A percentile compares a stretch with the other conserved stretches of the same genome.
Evolutionary conservation across 1,140 invertebrate species (phyloP).

Genomic region (Zaprionus gabonicus): DNA sequence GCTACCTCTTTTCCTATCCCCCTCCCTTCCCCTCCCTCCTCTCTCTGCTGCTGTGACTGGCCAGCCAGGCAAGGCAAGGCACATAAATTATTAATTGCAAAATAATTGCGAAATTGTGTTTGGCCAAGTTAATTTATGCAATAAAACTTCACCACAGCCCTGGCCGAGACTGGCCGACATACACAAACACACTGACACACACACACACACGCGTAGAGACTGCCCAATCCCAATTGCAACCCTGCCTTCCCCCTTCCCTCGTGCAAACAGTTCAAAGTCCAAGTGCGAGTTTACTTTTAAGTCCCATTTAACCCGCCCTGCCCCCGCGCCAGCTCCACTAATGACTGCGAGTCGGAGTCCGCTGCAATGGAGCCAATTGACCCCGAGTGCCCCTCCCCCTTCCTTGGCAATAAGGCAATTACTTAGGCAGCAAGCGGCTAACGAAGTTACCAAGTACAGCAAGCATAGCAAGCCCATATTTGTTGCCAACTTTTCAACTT

Average conservation of each 20-base stretch:
- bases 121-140: conserved; percentile 60
- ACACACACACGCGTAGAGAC: neutral
- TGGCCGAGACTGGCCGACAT: conserved; percentile 13
- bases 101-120: conserved; percentile 63
- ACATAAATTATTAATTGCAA: conserved; percentile 61
- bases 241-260: neutral
- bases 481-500: conserved; percentile 21
- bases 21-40: too few relatives aligned
- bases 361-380: neutral
- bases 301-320: conserved; percentile 25
- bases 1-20: neutral
- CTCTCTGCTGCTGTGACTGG: neutral
- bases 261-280: neutral
- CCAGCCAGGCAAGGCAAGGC: neutral
- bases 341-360: conserved; percentile 27
- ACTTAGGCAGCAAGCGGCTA: conserved; percentile 38
- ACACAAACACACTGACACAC: neutral
- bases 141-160: conserved; percentile 47
- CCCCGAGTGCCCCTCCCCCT: neutral
- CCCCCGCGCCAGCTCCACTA: conserved; percentile 20
- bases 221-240: neutral
- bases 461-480: conserved; percentile 19
- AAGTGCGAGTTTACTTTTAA: conserved; percentile 38
- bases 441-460: conserved; percentile 26
- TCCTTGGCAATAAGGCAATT: conserved; percentile 26